Conservation (phyloP, 2,797 vertebrate genomes). For the Chromobotia macracanthus region DNA sequence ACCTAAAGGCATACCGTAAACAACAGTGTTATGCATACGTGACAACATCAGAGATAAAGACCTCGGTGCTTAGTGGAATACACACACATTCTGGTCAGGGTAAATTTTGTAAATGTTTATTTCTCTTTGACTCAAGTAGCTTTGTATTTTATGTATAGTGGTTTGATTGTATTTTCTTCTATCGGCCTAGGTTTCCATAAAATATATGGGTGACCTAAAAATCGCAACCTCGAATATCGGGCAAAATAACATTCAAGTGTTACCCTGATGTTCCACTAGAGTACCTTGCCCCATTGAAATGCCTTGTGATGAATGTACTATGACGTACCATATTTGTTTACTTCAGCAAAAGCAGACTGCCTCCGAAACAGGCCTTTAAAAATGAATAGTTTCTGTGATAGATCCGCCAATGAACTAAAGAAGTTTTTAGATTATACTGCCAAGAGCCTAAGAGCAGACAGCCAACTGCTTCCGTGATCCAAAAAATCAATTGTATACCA, state of each 20-base stretch:
- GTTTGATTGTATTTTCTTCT: conserved; percentile 23
- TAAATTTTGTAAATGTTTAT: conserved; percentile 29
- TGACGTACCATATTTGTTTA: conserved; percentile 54
- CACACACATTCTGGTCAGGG: conserved; percentile 38
- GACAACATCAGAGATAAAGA: conserved; percentile 27
- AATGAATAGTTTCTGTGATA: not conserved
- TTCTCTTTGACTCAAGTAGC: conserved; percentile 38
- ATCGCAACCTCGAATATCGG: conserved; percentile 23
- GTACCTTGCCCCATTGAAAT: conserved; percentile 36
- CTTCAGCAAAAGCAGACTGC: conserved; percentile 37
- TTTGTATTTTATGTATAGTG: conserved; percentile 31
- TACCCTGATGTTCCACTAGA: conserved; percentile 40
- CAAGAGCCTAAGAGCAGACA: conserved; percentile 12
- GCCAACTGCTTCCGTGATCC: conserved; percentile 22
- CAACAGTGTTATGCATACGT: not conserved
- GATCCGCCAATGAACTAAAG: not conserved
- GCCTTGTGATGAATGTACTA: conserved; percentile 55
- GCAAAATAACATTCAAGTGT: conserved; percentile 25
- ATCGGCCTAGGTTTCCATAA: conserved; percentile 13
- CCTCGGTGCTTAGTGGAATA: conserved; percentile 17
- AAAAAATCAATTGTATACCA: not conserved
- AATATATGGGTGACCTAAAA: conserved; percentile 9
- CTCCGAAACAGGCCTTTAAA: conserved; percentile 28
- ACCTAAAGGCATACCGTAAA: conserved; percentile 9
- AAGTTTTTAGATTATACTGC: not conserved